Percentiles rank a stretch among this genome's conserved stretches.
These are phyloP conservation scores for Calliphora vomitoria DNA, from an alignment of 2,888 invertebrate genomes.

Conservation along the genomic window DNA sequence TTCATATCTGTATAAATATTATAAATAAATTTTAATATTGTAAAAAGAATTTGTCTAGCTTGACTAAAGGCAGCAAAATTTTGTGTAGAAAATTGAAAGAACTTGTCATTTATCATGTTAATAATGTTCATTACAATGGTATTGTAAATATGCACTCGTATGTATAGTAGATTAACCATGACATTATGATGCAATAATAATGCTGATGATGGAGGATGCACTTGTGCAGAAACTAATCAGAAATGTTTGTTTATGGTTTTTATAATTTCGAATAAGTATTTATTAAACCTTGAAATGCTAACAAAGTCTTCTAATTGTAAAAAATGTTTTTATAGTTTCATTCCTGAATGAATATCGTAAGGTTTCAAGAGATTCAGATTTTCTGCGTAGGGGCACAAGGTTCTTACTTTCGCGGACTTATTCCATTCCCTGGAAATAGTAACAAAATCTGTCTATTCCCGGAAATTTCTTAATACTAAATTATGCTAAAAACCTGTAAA, in stretches of 20 bases:
- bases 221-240: slow-evolving; percentile 16
- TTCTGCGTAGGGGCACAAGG: too few species aligned
- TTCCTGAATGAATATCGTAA: too few species aligned
- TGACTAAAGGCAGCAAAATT: not conserved
- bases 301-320: too few species aligned
- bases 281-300: too few species aligned
- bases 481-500: too few species aligned
- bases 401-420: too few species aligned
- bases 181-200: slow-evolving; percentile 51
- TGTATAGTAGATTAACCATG: slow-evolving; percentile 4
- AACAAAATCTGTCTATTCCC: too few species aligned
- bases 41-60: not conserved
- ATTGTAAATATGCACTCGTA: not conserved
- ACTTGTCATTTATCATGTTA: slow-evolving; percentile 7
- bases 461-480: too few species aligned
- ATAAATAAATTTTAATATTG: not conserved
- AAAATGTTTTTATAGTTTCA: too few species aligned
- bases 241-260: not conserved
- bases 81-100: slow-evolving; percentile 9
- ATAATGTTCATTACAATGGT: not conserved
- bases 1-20: not conserved
- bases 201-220: slow-evolving; percentile 23
- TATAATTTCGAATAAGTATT: not conserved
- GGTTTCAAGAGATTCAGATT: too few species aligned
- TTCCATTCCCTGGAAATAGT: too few species aligned